Evolutionary conservation across 2,797 vertebrate genomes (phyloP).

Genomic region (Tenualosa ilisha): DNA sequence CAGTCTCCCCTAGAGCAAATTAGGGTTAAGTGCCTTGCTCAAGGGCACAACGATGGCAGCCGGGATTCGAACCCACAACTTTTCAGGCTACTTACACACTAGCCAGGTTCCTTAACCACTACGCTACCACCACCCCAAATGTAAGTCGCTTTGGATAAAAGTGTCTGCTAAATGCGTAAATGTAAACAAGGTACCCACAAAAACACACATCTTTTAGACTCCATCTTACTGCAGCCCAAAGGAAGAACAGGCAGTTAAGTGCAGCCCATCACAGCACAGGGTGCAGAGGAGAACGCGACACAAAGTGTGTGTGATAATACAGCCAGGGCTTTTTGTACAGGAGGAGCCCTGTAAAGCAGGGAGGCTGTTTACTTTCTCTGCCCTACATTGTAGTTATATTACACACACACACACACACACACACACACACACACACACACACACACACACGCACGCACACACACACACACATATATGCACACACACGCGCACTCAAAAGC

Average conservation of each 20-base stretch:
- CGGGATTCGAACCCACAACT: too few species aligned
- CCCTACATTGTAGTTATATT: not conserved
- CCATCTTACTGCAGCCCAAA: not conserved
- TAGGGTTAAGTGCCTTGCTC: too few species aligned
- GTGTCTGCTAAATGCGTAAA: too few species aligned
- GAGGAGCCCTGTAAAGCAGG: not conserved
- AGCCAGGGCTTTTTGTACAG: not conserved
- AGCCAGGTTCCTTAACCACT: too few species aligned
- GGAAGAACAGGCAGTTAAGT: not conserved
- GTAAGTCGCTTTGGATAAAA: too few species aligned
- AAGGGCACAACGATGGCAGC: too few species aligned
- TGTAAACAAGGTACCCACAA: not conserved
- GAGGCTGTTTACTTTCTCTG: not conserved
- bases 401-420: constrained; percentile 8
- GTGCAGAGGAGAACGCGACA: not conserved
- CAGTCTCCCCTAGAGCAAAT: too few species aligned
- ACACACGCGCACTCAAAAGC: not conserved
- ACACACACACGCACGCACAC: not conserved
- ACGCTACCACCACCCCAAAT: too few species aligned
- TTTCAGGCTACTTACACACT: too few species aligned
- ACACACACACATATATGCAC: constrained; percentile 1
- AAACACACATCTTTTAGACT: not conserved
- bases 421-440: constrained; percentile 13
- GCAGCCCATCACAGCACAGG: not conserved
- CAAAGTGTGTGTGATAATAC: not conserved